Evolutionary conservation across 30 jellyfish, hydroid and myxozoan genomes (phyloP).

Genomic region (Aurelia sp.): DNA sequence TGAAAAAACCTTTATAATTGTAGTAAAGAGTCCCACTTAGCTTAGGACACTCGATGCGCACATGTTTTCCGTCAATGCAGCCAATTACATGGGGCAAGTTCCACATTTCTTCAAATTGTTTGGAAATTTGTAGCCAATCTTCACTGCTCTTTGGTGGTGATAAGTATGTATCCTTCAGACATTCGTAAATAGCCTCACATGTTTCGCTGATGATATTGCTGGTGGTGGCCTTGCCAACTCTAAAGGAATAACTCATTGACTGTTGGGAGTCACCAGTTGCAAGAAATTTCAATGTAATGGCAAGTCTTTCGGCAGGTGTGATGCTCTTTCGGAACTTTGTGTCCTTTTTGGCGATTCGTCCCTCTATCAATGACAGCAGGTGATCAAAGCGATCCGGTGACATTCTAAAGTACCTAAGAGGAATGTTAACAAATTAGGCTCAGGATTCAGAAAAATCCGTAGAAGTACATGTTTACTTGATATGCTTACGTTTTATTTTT

Average conservation of each 20-base stretch:
- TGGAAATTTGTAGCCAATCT: conserved; percentile 51
- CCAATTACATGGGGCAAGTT: conserved; percentile 81
- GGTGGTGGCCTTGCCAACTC: conserved; percentile 65
- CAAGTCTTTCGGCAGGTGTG: conserved; percentile 48
- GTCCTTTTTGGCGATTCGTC: conserved; percentile 25
- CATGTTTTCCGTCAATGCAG: conserved; percentile 82
- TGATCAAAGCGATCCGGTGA: conserved; percentile 47
- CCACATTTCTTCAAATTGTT: conserved; percentile 56
- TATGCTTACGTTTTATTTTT: too few species aligned
- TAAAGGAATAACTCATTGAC: conserved; percentile 46
- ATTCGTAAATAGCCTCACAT: conserved; percentile 48
- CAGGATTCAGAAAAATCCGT: too few species aligned
- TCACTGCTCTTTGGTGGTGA: conserved; percentile 52
- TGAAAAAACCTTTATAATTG: conserved; percentile 52
- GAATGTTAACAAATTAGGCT: too few species aligned
- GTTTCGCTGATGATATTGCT: conserved; percentile 44
- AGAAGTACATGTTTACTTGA: too few species aligned
- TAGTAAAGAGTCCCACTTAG: conserved; percentile 26
- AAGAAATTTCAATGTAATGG: conserved; percentile 49
- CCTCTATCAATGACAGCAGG: conserved; percentile 7
- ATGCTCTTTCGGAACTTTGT: conserved; percentile 48
- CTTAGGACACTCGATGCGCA: conserved; percentile 67
- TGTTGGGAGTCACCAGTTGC: conserved; percentile 77
- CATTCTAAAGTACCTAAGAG: conserved; percentile 45
- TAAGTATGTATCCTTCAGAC: conserved; percentile 30